Conservation (phyloP, 2,113 vertebrate genomes). For the Mormyrus lacerda region DNA sequence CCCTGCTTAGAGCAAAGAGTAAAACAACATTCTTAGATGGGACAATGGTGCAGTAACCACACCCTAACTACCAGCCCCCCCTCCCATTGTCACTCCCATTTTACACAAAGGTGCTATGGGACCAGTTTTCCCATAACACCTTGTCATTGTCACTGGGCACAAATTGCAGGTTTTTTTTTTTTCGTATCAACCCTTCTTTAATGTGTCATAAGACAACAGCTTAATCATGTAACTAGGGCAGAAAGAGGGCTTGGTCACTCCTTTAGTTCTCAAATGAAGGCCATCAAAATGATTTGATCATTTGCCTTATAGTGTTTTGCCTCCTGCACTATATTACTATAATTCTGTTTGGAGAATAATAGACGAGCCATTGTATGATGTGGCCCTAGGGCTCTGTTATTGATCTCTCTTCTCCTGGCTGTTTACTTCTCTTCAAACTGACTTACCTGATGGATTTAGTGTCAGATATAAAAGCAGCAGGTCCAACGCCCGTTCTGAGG, state of each 20-base stretch:
- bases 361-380: not conserved
- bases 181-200: not conserved
- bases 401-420: not conserved
- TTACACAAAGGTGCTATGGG: not conserved
- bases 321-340: not conserved
- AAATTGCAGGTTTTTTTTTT: not conserved
- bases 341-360: not conserved
- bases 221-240: not conserved
- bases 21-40: conserved; percentile 3
- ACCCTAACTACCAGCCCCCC: not conserved
- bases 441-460: not conserved
- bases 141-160: conserved; percentile 4
- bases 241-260: not conserved
- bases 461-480: not conserved
- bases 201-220: not conserved
- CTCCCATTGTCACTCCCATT: conserved; percentile 1
- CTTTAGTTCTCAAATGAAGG: not conserved
- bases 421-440: not conserved
- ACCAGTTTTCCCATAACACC: not conserved
- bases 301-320: not conserved
- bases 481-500: not conserved
- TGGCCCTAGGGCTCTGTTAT: not conserved
- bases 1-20: not conserved
- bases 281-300: not conserved
- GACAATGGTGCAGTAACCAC: conserved; percentile 1